Conservation (phyloP, 2,113 vertebrate species). For the Todiramphus chloris region DNA sequence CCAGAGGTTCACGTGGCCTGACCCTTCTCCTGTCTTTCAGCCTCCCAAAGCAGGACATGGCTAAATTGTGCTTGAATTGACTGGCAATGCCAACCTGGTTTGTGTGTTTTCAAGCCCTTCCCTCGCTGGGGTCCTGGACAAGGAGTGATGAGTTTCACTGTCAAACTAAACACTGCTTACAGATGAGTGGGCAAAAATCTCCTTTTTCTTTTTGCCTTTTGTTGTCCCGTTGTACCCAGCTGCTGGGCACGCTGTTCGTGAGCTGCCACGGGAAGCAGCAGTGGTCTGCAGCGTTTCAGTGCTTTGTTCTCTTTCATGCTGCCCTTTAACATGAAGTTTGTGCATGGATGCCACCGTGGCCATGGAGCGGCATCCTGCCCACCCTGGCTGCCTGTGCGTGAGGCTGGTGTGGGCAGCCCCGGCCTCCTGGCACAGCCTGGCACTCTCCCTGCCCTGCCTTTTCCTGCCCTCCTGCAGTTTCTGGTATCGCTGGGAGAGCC, state of each 20-base stretch:
- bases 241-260: too few relatives aligned
- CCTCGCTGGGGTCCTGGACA: fast-evolving
- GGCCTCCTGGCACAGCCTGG: not conserved
- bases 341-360: not conserved
- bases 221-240: fast-evolving
- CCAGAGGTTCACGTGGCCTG: not conserved
- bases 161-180: not conserved
- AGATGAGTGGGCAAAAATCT: not conserved
- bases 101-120: not conserved
- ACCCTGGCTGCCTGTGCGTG: fast-evolving
- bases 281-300: fast-evolving
- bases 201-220: not conserved
- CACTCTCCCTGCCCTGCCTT: not conserved
- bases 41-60: fast-evolving
- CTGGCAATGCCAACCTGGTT: not conserved
- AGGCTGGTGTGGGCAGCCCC: not conserved
- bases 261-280: not conserved
- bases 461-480: not conserved
- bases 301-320: not conserved
- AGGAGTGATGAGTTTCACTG: not conserved
- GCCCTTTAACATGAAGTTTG: not conserved
- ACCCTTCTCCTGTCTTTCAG: not conserved
- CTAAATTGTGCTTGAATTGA: not conserved
- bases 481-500: fast-evolving
- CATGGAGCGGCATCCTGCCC: not conserved